A percentile compares a stretch with the other conserved stretches of the same genome.
phyloP scores from a whole-genome alignment of 2,888 invertebrate species.

The Agapostemon virescens region DNA sequence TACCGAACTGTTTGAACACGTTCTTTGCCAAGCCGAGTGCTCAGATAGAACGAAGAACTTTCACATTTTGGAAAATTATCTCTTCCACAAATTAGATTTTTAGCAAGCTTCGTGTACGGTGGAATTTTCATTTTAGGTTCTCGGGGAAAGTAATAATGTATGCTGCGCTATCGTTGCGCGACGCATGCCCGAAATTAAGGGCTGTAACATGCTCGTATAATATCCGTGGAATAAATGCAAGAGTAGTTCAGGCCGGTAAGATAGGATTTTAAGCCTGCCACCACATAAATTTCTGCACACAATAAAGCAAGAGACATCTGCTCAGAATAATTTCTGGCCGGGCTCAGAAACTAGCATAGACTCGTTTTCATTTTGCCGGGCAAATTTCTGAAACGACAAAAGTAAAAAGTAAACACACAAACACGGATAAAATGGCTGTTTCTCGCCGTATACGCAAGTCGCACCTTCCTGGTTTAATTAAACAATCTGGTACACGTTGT shows the following conservation, averaged over 20 bases:
- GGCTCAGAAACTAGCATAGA: slow-evolving; percentile 2
- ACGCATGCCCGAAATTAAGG: slow-evolving; percentile 1
- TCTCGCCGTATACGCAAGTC: too few species aligned
- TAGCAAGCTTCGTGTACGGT: neutral
- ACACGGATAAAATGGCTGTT: too few species aligned
- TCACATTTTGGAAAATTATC: neutral
- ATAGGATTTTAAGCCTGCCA: slow-evolving; percentile 29
- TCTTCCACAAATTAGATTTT: neutral
- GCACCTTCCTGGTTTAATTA: too few species aligned
- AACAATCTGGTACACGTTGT: too few species aligned
- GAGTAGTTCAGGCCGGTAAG: neutral
- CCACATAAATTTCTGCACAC: slow-evolving; percentile 38
- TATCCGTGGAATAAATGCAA: slow-evolving; percentile 27
- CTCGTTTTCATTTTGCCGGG: slow-evolving; percentile 4
- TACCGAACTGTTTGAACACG: neutral
- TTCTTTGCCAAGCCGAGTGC: neutral
- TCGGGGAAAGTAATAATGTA: neutral
- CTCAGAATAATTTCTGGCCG: slow-evolving; percentile 37
- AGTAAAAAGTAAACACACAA: neutral
- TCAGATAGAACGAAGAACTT: neutral
- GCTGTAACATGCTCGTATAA: neutral
- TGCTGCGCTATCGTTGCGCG: neutral
- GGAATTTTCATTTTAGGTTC: neutral
- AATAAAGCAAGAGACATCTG: slow-evolving; percentile 51
- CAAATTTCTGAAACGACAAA: neutral